Evolutionary conservation across 2,888 invertebrate genomes (phyloP), one percentile per base, ranked within the genome.

Genomic region (Phragmatobia fuliginosa): DNA sequence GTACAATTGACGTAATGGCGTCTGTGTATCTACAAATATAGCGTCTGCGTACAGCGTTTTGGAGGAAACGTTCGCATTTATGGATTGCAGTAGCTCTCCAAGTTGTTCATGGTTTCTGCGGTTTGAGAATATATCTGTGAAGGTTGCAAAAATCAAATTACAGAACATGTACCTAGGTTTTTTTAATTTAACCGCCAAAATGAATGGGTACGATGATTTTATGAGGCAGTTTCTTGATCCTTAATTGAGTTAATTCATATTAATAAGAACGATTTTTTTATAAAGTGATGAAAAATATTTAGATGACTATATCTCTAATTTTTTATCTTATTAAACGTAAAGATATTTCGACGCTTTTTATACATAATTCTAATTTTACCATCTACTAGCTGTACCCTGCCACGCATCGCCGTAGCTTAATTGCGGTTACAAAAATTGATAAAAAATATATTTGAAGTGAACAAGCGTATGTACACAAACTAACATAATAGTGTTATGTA

Each of bases 11-110:
- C 96, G 93, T 31, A 97, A 92, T 0, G 94, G 94, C 72, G 92
- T 96, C 25, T 92, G 92, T 18, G 89, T 84, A 86, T 96, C 96
- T 0, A 97, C 93, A 79, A 97, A 96, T 64, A 97, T 88, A 0
- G 95, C 97, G 67, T 95, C 95, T 0, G 96, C 96, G 70, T 96
- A 95, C 45, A 92, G 80, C 1, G 94, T 91, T 74, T 91, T 91
- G 21, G 93, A 89, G 2, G 73, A 75, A 59, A 71, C 80, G 67
- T 89, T 88, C 11, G 75, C 67, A 68, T 89, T 90, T 52, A 94
- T 78, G 4, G 75, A 58, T 33, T 89, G 87, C 32, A 97, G 85
- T 60, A 96, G 85, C 16, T 91, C 83, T 0, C 96, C 96, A 67
- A 97, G 96, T 76, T 95, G 92, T 38, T 94, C 84, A 80, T 96